These are phyloP conservation scores for Adelognathus sp. DNA, from an alignment of 2,888 invertebrate genomes.

Conservation along the genomic window DNA sequence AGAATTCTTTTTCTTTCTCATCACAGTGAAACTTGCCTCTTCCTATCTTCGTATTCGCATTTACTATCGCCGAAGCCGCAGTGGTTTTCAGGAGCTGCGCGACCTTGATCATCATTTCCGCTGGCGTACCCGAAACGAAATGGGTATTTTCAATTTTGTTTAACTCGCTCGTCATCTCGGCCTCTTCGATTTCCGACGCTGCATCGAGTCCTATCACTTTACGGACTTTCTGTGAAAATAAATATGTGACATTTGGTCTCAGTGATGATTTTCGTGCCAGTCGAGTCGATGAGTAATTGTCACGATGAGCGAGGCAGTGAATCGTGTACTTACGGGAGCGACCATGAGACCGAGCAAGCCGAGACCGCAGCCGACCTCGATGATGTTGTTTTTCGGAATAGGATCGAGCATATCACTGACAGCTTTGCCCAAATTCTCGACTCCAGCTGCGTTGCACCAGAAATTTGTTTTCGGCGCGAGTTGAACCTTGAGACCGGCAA, in stretches of 20 bases:
- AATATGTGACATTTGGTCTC: too few species aligned
- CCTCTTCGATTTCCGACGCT: conserved; percentile 78
- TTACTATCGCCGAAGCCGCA: conserved; percentile 75
- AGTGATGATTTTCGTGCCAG: too few species aligned
- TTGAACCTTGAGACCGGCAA: conserved; percentile 76
- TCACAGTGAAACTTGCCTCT: conserved; percentile 68
- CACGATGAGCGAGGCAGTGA: not conserved
- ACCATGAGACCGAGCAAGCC: conserved; percentile 77
- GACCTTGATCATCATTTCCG: conserved; percentile 72
- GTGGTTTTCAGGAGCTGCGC: conserved; percentile 67
- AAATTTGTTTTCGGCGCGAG: conserved; percentile 79
- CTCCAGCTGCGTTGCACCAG: conserved; percentile 77
- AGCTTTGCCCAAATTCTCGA: conserved; percentile 74
- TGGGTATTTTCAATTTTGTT: conserved; percentile 78
- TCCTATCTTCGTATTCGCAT: conserved; percentile 76
- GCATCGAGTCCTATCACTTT: conserved; percentile 78
- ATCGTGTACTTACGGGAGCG: conserved; percentile 71
- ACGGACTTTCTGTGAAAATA: conserved; percentile 73
- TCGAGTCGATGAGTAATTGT: not conserved
- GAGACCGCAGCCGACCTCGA: conserved; percentile 79
- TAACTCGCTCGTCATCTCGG: conserved; percentile 77
- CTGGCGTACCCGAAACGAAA: conserved; percentile 76
- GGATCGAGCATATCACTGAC: conserved; percentile 73
- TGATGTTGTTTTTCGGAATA: conserved; percentile 69
- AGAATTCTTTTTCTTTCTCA: too few species aligned